phyloP scores from a whole-genome alignment of 2,888 invertebrate species.

The Poecilobothrus nobilitatus region DNA sequence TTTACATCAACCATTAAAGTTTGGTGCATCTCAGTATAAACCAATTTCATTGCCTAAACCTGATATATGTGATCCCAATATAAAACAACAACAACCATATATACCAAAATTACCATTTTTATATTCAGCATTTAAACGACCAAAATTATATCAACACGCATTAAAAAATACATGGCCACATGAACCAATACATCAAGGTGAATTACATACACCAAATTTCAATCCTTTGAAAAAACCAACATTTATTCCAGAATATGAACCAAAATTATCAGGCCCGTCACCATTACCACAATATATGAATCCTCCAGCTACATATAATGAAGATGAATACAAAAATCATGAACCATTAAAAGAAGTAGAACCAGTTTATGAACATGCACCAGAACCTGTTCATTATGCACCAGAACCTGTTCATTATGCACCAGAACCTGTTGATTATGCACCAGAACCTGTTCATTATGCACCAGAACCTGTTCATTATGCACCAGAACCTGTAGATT shows the following conservation, averaged over 20 bases:
- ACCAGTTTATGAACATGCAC: not conserved
- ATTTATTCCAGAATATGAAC: conserved; percentile 1
- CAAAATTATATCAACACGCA: not conserved
- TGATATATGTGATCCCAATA: not conserved
- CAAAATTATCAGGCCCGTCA: not conserved
- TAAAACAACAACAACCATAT: not conserved
- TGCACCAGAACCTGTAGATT: not conserved
- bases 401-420: not conserved
- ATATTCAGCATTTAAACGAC: not conserved
- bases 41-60: not conserved
- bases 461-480: not conserved
- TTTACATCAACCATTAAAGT: not conserved
- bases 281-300: not conserved
- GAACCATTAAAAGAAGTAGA: not conserved
- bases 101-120: not conserved
- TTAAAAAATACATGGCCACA: not conserved
- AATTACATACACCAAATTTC: not conserved
- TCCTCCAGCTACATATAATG: too few species aligned
- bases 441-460: not conserved
- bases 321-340: not conserved
- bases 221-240: not conserved
- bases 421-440: not conserved
- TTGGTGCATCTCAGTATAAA: not conserved
- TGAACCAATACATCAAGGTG: not conserved
- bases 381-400: not conserved